These are phyloP conservation scores for Arctia plantaginis DNA, from an alignment of 2,888 invertebrate species.

Conservation along the genomic window DNA sequence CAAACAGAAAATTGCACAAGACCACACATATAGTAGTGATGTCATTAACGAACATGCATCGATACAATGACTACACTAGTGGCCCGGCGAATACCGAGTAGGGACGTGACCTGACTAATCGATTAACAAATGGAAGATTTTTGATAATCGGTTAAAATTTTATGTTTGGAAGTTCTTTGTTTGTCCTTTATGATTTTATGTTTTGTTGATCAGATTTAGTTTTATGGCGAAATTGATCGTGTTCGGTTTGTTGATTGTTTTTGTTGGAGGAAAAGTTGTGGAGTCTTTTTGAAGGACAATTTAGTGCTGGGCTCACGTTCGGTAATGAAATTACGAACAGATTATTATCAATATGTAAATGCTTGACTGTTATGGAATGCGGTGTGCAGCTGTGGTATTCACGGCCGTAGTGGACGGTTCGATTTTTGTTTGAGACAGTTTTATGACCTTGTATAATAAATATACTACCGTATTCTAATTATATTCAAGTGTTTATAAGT, in stretches of 20 bases:
- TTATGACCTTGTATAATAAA: conserved; percentile 1
- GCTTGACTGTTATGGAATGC: conserved; percentile 9
- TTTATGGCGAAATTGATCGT: conserved; percentile 50
- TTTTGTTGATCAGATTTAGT: conserved; percentile 46
- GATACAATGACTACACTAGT: conserved; percentile 54
- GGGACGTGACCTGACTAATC: conserved; percentile 56
- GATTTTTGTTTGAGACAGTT: background rate
- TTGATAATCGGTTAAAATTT: conserved; percentile 47
- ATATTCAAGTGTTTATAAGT: no score
- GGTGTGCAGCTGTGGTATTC: background rate
- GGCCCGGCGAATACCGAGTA: conserved; percentile 55
- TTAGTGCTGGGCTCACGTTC: conserved; percentile 13
- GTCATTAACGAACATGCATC: conserved; percentile 54
- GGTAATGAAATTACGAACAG: conserved; percentile 21
- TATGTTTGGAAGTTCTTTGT: conserved; percentile 45
- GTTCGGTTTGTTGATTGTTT: conserved; percentile 36
- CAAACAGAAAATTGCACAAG: conserved; percentile 45
- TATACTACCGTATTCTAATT: background rate
- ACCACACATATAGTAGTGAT: conserved; percentile 65
- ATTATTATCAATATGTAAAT: conserved; percentile 17
- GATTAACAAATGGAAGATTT: conserved; percentile 47
- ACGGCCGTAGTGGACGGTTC: conserved; percentile 1
- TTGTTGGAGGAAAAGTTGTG: conserved; percentile 41
- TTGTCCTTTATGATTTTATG: conserved; percentile 42
- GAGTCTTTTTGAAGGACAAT: conserved; percentile 27